phyloP scores from a whole-genome alignment of 92 coral and sea anemone genomes.

The Diadumene lineata region DNA sequence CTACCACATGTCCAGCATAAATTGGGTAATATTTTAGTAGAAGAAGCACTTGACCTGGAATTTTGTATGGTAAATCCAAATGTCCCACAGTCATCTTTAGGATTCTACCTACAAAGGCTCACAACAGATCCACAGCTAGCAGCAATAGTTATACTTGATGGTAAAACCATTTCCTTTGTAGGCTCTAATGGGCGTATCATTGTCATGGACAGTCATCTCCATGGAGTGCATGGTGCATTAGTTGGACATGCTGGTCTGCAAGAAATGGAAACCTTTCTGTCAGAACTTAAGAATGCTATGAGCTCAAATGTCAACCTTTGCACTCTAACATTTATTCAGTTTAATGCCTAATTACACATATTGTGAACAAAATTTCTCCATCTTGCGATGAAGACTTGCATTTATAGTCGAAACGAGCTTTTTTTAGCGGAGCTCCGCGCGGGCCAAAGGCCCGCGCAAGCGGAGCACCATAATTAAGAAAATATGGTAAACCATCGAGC shows the following conservation, averaged over 20 bases:
- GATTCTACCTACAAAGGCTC: constrained; percentile 18
- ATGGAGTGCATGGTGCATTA: constrained; percentile 36
- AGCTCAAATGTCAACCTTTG: constrained; percentile 36
- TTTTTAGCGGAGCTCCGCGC: too few relatives aligned
- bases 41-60: constrained; percentile 17
- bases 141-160: constrained; percentile 31
- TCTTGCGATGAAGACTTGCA: too few relatives aligned
- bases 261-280: constrained; percentile 25
- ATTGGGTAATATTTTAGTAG: neutral
- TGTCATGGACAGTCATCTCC: constrained; percentile 34
- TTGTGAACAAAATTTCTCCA: too few relatives aligned
- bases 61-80: constrained; percentile 8
- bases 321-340: constrained; percentile 42
- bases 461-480: too few relatives aligned
- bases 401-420: too few relatives aligned
- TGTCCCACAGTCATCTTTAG: constrained; percentile 26
- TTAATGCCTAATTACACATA: too few relatives aligned
- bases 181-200: constrained; percentile 18
- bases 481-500: too few relatives aligned
- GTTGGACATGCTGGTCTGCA: constrained; percentile 9
- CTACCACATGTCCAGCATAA: neutral
- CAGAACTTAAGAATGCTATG: constrained; percentile 12
- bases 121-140: constrained; percentile 21
- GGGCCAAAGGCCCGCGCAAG: too few relatives aligned
- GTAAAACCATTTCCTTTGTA: constrained; percentile 23